Conservation (phyloP, 2,113 vertebrate species). For the Chloroceryle aenea region DNA sequence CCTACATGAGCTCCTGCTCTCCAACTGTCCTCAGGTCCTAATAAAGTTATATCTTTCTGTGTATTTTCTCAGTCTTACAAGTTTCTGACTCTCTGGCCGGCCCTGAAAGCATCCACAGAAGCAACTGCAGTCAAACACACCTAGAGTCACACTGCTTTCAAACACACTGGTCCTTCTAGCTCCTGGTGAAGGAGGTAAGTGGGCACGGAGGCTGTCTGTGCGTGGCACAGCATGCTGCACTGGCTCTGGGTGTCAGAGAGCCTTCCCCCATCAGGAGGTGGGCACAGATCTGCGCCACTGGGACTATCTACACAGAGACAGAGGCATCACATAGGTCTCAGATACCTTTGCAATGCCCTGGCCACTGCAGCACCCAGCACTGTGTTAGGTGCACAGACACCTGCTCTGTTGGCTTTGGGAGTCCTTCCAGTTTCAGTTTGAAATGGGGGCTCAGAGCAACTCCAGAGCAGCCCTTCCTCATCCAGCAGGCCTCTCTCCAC, state of each 20-base stretch:
- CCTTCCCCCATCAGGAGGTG: neutral
- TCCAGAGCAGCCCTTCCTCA: neutral
- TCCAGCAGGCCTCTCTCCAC: neutral
- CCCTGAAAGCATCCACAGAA: neutral
- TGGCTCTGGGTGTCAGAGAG: neutral
- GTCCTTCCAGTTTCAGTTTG: neutral
- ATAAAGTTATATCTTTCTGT: neutral
- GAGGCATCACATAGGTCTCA: neutral
- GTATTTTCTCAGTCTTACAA: neutral
- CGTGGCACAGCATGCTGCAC: neutral
- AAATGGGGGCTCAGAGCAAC: neutral
- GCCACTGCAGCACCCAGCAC: neutral
- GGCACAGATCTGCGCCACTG: neutral
- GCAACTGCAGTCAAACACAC: neutral
- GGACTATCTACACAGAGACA: neutral
- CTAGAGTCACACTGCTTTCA: neutral
- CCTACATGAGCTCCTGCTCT: neutral
- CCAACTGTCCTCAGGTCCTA: neutral
- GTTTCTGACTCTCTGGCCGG: neutral
- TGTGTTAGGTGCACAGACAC: neutral
- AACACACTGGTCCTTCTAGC: neutral
- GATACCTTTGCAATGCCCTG: fast-evolving
- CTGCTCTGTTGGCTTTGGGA: neutral
- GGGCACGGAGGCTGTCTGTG: neutral
- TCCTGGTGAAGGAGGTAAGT: neutral